Percentiles rank a stretch among this genome's conserved stretches.
These are phyloP conservation scores for Chloroceryle amazona DNA, from an alignment of 2,797 vertebrate genomes.

Conservation along the genomic window DNA sequence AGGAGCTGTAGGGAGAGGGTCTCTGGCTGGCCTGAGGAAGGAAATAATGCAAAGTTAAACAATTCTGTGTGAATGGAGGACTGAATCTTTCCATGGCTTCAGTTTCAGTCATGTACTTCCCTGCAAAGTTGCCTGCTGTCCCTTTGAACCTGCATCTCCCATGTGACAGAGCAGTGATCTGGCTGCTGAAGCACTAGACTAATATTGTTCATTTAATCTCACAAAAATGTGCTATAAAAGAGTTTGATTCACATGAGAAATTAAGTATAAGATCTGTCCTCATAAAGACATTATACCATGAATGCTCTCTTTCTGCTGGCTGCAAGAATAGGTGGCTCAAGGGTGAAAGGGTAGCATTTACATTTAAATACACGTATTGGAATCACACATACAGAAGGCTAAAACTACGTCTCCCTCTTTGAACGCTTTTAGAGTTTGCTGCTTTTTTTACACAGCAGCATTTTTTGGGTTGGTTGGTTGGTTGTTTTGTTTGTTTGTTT, in stretches of 20 bases:
- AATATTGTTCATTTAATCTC: slow-evolving; percentile 71
- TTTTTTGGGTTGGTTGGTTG: neutral
- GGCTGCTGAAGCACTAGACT: slow-evolving; percentile 58
- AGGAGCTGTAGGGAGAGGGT: neutral
- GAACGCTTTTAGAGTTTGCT: slow-evolving; percentile 60
- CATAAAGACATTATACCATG: slow-evolving; percentile 78
- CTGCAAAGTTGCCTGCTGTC: neutral
- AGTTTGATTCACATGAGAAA: slow-evolving; percentile 75
- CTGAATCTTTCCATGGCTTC: neutral
- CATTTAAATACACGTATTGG: slow-evolving; percentile 82
- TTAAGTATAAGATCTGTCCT: slow-evolving; percentile 76
- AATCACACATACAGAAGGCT: slow-evolving; percentile 73
- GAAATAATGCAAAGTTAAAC: slow-evolving; percentile 4
- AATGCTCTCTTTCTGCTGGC: slow-evolving; percentile 79
- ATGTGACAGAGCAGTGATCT: slow-evolving; percentile 59
- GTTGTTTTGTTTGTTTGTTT: neutral
- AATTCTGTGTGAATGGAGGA: neutral
- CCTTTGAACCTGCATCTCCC: slow-evolving; percentile 46
- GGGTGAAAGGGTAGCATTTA: slow-evolving; percentile 82
- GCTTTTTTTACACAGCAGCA: slow-evolving; percentile 26
- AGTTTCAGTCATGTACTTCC: neutral
- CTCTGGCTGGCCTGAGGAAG: neutral
- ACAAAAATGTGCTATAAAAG: slow-evolving; percentile 64
- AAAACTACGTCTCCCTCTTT: slow-evolving; percentile 60
- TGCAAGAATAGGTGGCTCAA: slow-evolving; percentile 77